Percentiles rank a stretch among this genome's conserved stretches.
These are phyloP conservation scores for Bufotes viridis DNA, from an alignment of 2,797 vertebrate genomes.

Conservation along the genomic window DNA sequence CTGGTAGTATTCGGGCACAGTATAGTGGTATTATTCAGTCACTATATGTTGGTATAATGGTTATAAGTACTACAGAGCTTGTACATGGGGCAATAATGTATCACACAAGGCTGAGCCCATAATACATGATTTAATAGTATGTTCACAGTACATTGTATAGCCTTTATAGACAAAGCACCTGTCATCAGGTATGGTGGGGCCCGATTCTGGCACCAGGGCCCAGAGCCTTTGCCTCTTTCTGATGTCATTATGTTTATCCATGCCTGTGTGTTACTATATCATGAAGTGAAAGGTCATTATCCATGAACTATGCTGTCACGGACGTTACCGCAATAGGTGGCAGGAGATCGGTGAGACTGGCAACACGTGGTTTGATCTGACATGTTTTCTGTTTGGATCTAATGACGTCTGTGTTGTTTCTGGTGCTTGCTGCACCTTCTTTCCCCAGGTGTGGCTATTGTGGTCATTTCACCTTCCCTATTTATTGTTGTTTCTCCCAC, in stretches of 20 bases:
- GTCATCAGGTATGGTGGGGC: background rate
- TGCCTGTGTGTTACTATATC: background rate
- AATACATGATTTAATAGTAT: too few relatives aligned
- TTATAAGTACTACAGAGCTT: background rate
- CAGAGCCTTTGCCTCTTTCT: background rate
- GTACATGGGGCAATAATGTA: background rate
- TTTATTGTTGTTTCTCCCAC: too few relatives aligned
- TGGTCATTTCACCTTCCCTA: too few relatives aligned
- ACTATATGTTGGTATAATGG: background rate
- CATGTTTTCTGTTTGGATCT: too few relatives aligned
- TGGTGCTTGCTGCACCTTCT: too few relatives aligned
- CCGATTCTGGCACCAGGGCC: background rate
- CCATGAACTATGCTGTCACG: background rate
- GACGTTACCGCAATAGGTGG: too few relatives aligned
- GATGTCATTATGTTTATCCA: background rate
- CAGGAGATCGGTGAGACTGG: too few relatives aligned
- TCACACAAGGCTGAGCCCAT: too few relatives aligned
- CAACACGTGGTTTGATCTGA: too few relatives aligned
- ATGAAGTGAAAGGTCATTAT: background rate
- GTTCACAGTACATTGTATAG: background rate
- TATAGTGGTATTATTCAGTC: background rate
- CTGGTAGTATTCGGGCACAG: background rate
- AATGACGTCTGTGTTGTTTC: too few relatives aligned
- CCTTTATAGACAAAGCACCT: background rate
- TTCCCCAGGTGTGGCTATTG: too few relatives aligned